Conservation (phyloP, 2,113 vertebrate genomes). For the Nycticryphes semicollaris region DNA sequence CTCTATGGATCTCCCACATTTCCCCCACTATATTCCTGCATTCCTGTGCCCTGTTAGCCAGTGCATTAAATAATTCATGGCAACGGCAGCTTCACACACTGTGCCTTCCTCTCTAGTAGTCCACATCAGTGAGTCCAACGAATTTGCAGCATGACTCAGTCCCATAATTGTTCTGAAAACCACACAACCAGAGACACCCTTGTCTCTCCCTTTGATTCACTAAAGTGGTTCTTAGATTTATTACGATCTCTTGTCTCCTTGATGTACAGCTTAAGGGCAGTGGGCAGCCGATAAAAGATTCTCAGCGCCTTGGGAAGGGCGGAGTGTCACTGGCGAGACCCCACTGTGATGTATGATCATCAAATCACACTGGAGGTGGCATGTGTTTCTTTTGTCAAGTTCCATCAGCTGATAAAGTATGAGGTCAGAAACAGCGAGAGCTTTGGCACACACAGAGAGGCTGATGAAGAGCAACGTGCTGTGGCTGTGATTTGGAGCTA, state of each 20-base stretch:
- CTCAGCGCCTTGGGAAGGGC: constrained; percentile 32
- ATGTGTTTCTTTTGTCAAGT: constrained; percentile 59
- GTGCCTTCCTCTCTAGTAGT: neutral
- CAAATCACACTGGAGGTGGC: constrained; percentile 50
- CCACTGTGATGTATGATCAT: constrained; percentile 56
- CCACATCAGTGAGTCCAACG: constrained; percentile 16
- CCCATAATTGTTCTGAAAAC: constrained; percentile 61
- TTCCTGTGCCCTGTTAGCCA: neutral
- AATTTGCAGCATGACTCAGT: constrained; percentile 45
- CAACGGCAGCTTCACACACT: constrained; percentile 1
- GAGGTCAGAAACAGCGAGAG: constrained; percentile 48
- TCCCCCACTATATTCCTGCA: neutral
- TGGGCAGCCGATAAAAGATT: constrained; percentile 63
- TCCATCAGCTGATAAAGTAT: constrained; percentile 46
- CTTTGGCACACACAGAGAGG: neutral
- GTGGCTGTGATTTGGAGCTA: constrained; percentile 22
- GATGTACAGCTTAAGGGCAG: constrained; percentile 53
- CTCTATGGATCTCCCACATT: neutral
- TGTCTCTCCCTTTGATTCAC: constrained; percentile 61
- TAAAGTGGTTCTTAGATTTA: constrained; percentile 63
- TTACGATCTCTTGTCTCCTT: constrained; percentile 55
- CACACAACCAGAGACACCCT: constrained; percentile 38
- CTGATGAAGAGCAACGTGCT: neutral
- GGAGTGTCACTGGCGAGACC: constrained; percentile 52
- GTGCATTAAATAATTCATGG: neutral